Evolutionary conservation across 2,797 vertebrate species (phyloP).

Genomic region (Chromis chromis): DNA sequence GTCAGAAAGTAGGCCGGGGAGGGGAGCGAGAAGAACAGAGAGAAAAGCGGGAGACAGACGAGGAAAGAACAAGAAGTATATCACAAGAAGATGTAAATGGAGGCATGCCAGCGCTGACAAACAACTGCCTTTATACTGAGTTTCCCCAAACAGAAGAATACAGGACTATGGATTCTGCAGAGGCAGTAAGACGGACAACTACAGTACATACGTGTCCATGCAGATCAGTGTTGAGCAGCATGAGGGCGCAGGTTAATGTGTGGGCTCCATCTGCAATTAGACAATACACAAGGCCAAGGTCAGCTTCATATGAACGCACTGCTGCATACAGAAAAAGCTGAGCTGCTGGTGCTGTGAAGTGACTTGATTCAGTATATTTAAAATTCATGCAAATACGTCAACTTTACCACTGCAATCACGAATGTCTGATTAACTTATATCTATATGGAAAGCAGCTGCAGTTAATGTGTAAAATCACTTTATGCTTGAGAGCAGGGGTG

Average conservation of each 20-base stretch:
- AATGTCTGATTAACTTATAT: not conserved
- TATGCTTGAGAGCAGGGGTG: too few species aligned
- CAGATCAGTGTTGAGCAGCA: conserved; percentile 97
- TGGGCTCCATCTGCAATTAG: conserved; percentile 92
- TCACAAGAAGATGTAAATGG: conserved; percentile 11
- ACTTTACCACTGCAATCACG: not conserved
- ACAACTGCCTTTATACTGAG: not conserved
- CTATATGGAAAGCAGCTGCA: not conserved
- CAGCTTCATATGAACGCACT: conserved; percentile 6
- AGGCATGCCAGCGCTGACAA: conserved; percentile 10
- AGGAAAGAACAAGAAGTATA: conserved; percentile 5
- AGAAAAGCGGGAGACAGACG: conserved; percentile 10
- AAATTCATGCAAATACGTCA: not conserved
- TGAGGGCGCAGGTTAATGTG: conserved; percentile 95
- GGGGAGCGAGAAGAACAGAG: conserved; percentile 22
- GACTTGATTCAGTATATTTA: not conserved
- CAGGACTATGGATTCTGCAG: not conserved
- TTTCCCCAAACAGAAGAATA: conserved; percentile 2
- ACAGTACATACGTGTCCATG: conserved; percentile 92
- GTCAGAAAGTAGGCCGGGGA: conserved; percentile 74
- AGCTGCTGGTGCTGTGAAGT: not conserved
- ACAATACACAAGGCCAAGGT: conserved; percentile 46
- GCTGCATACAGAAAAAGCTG: not conserved
- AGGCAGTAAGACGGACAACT: not conserved
- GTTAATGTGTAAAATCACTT: not conserved